phyloP scores from a whole-genome alignment of 2,888 invertebrate genomes.

The Odontocerum albicorne region DNA sequence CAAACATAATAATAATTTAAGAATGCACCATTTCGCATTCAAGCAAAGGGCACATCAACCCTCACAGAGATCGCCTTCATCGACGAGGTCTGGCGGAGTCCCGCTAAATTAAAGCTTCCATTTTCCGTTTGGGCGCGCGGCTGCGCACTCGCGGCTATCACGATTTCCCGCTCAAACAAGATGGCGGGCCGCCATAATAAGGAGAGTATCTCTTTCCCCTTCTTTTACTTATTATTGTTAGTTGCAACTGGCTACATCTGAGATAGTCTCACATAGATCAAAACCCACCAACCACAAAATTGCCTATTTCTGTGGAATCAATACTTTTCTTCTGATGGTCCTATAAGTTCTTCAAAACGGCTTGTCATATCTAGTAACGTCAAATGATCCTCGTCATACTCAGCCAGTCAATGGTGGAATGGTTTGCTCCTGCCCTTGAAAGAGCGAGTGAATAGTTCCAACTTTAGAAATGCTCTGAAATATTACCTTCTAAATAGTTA shows the following conservation, averaged over 20 bases:
- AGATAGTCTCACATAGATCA: neutral
- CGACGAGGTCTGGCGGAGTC: conserved; percentile 8
- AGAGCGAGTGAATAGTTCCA: too few relatives aligned
- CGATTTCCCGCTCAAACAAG: conserved; percentile 13
- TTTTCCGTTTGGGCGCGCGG: conserved; percentile 15
- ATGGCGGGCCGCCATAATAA: conserved; percentile 11
- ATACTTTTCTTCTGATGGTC: neutral
- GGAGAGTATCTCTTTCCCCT: too few relatives aligned
- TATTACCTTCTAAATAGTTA: too few relatives aligned
- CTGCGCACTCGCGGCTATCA: conserved; percentile 15
- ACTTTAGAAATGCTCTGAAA: too few relatives aligned
- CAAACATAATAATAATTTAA: too few relatives aligned
- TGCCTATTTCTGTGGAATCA: neutral
- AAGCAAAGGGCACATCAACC: too few relatives aligned
- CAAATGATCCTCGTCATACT: too few relatives aligned
- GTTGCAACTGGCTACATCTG: conserved; percentile 2
- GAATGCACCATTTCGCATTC: too few relatives aligned
- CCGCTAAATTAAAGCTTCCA: conserved; percentile 14
- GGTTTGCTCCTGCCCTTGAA: too few relatives aligned
- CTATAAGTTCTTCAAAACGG: too few relatives aligned
- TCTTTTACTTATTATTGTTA: conserved; percentile 3
- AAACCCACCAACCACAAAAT: neutral
- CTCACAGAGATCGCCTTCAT: conserved; percentile 8
- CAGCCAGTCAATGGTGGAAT: too few relatives aligned
- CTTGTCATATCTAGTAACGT: too few relatives aligned